phyloP scores from a whole-genome alignment of 1,140 invertebrate genomes.

The Drosophila teissieri region DNA sequence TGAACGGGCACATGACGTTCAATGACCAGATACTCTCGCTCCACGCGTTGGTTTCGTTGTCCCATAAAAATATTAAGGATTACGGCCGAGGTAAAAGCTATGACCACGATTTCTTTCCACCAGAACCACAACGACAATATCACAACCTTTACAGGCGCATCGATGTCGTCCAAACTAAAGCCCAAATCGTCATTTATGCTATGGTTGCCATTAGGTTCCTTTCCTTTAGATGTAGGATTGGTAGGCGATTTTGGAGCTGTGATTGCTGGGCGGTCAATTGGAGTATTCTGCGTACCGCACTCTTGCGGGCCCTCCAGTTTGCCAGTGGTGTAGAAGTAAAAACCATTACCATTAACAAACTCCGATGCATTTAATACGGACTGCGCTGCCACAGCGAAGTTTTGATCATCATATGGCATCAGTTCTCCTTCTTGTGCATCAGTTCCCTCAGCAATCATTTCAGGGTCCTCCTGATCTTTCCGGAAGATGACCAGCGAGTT shows the following conservation, averaged over 20 bases:
- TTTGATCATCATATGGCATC: constrained; percentile 75
- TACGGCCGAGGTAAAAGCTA: constrained; percentile 88
- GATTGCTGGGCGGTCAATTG: constrained; percentile 33
- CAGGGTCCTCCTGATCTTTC: constrained; percentile 64
- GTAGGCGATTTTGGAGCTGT: constrained; percentile 13
- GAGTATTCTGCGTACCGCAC: constrained; percentile 57
- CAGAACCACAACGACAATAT: constrained; percentile 91
- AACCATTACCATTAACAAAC: constrained; percentile 90
- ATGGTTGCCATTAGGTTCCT: constrained; percentile 39
- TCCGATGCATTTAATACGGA: constrained; percentile 89
- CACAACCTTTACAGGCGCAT: constrained; percentile 86
- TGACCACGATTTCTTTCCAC: constrained; percentile 92
- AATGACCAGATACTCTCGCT: constrained; percentile 84
- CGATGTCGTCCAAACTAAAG: constrained; percentile 84
- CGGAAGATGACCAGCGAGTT: constrained; percentile 74
- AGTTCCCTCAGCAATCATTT: constrained; percentile 45
- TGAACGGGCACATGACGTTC: constrained; percentile 84
- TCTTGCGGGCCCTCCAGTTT: constrained; percentile 46
- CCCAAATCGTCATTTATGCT: constrained; percentile 73
- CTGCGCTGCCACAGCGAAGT: constrained; percentile 86
- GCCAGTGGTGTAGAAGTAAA: constrained; percentile 87
- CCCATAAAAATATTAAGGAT: constrained; percentile 87
- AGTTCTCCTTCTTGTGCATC: constrained; percentile 44
- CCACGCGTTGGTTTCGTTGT: constrained; percentile 79
- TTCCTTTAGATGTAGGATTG: constrained; percentile 23